phyloP scores from a whole-genome alignment of 64 coral and sea anemone species.

The Dendrophyllia cribrosa region DNA sequence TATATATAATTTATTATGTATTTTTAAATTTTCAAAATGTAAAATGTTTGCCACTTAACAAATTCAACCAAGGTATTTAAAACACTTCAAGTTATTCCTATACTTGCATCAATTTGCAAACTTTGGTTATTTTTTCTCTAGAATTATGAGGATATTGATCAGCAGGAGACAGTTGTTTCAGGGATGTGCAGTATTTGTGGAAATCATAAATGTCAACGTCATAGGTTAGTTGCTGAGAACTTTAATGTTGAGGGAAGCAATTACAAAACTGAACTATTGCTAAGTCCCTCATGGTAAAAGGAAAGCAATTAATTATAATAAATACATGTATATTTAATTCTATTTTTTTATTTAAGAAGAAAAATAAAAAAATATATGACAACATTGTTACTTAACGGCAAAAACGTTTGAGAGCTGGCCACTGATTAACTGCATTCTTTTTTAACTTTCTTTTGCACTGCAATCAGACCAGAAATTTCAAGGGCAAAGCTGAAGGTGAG shows the following conservation, averaged over 20 bases:
- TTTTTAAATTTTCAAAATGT: no score
- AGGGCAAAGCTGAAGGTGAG: slow-evolving; percentile 66
- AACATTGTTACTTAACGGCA: no score
- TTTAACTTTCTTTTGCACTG: not conserved
- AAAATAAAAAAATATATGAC: no score
- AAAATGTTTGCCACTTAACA: no score
- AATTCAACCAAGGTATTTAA: no score
- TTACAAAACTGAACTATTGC: no score
- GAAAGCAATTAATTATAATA: not conserved
- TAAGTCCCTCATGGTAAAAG: not conserved
- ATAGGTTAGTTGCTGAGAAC: slow-evolving; percentile 42
- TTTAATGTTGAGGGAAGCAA: no score
- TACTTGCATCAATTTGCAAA: no score
- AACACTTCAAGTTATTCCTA: not conserved
- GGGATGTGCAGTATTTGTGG: slow-evolving; percentile 81
- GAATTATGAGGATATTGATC: slow-evolving; percentile 26
- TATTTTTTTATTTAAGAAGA: no score
- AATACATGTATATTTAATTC: no score
- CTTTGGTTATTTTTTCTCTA: not conserved
- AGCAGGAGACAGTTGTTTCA: not conserved
- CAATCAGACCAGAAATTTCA: slow-evolving; percentile 83
- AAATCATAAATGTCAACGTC: slow-evolving; percentile 85
- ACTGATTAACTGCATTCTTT: not conserved
- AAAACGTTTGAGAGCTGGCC: no score
- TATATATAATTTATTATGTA: no score